phyloP scores from a whole-genome alignment of 1,140 invertebrate genomes.

The Hyles euphorbiae region DNA sequence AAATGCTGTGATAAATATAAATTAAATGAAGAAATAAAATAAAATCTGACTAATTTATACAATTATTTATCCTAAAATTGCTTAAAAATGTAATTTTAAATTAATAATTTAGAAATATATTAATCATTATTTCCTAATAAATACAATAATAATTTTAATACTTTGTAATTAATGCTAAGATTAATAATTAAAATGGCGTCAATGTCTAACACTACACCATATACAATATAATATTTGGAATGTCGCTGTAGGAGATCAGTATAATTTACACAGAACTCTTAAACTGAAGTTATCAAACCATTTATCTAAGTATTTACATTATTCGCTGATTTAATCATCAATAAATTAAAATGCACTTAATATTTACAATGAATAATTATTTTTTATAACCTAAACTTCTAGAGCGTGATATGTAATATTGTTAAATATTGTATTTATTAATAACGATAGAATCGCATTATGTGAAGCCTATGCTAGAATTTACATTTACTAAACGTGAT shows the following conservation, averaged over 20 bases:
- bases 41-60: too few species aligned
- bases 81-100: not conserved
- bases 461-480: too few species aligned
- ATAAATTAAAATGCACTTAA: too few species aligned
- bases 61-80: too few species aligned
- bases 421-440: constrained; percentile 2
- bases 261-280: constrained; percentile 31
- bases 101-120: constrained; percentile 9
- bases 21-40: too few species aligned
- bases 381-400: too few species aligned
- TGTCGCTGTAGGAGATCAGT: constrained; percentile 59
- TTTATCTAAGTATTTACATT: not conserved
- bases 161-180: not conserved
- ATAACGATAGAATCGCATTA: not conserved
- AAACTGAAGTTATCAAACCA: not conserved
- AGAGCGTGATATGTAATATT: not conserved
- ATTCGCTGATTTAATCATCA: not conserved
- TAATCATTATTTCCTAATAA: too few species aligned
- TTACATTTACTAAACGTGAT: too few species aligned
- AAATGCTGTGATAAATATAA: too few species aligned
- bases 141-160: not conserved
- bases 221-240: constrained; percentile 42
- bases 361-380: too few species aligned
- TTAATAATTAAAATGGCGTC: too few species aligned
- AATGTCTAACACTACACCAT: too few species aligned